Evolutionary conservation across 2,113 vertebrate species (phyloP).

Genomic region (Procavia capensis): DNA sequence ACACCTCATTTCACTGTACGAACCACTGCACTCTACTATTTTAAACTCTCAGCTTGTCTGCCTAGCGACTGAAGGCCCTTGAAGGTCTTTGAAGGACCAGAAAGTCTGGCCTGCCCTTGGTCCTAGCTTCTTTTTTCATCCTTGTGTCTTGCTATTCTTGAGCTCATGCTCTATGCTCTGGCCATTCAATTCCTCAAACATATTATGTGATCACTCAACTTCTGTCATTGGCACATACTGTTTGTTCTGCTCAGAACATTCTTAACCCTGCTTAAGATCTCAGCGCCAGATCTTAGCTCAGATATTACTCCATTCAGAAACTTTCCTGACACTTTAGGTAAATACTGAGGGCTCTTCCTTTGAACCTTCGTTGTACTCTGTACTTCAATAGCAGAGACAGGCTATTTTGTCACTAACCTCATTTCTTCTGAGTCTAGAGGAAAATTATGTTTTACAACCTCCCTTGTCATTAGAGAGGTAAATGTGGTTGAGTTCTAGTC

Average conservation of each 20-base stretch:
- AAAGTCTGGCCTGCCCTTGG: background rate
- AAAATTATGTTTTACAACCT: background rate
- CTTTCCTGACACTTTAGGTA: background rate
- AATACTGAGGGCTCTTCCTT: background rate
- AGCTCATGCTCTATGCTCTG: background rate
- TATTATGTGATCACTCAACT: background rate
- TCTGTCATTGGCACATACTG: background rate
- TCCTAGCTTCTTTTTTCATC: background rate
- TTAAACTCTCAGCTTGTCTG: conserved; percentile 15
- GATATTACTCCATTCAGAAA: background rate
- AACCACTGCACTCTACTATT: background rate
- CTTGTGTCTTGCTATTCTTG: background rate
- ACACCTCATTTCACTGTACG: background rate
- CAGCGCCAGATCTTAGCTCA: background rate
- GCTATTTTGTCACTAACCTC: background rate
- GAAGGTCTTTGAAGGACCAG: background rate
- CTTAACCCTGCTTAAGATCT: background rate
- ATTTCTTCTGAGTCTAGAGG: conserved; percentile 1
- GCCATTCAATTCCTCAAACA: background rate
- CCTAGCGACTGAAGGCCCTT: background rate
- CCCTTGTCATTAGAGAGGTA: background rate
- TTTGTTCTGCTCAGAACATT: background rate
- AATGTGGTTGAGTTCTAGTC: background rate
- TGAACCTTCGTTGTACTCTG: background rate
- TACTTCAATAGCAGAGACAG: background rate